A percentile compares a stretch with the other conserved stretches of the same genome.
Evolutionary conservation across 2,888 invertebrate genomes (phyloP).

Genomic region (Andricus quercusramuli): DNA sequence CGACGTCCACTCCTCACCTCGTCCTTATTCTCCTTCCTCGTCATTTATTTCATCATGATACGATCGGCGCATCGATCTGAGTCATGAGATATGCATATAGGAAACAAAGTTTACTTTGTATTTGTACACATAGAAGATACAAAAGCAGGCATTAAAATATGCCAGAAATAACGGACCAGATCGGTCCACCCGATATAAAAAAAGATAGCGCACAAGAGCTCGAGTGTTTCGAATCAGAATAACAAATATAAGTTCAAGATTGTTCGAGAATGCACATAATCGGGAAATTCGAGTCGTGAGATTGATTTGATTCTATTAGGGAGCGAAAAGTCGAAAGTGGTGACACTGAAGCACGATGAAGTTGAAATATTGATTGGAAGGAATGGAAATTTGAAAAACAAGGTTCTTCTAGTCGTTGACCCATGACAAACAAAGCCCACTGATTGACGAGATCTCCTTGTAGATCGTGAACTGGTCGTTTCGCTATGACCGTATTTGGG

Average conservation of each 20-base stretch:
- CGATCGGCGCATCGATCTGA: conserved; percentile 38
- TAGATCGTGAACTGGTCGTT: conserved; percentile 40
- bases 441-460: conserved; percentile 36
- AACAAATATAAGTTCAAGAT: conserved; percentile 28
- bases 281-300: conserved; percentile 18
- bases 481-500: conserved; percentile 38
- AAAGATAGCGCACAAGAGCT: conserved; percentile 20
- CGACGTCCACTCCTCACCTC: conserved; percentile 32
- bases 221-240: conserved; percentile 37
- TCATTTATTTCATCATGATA: conserved; percentile 38
- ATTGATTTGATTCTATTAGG: conserved; percentile 40
- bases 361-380: conserved; percentile 33
- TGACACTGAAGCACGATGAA: conserved; percentile 16
- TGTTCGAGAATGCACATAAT: conserved; percentile 24
- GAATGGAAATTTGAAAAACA: conserved; percentile 15
- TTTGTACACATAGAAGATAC: conserved; percentile 18
- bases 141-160: conserved; percentile 27
- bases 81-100: conserved; percentile 20
- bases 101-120: neutral
- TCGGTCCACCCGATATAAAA: conserved; percentile 12
- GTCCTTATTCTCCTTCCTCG: conserved; percentile 28
- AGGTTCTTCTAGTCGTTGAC: conserved; percentile 36
- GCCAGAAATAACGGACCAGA: conserved; percentile 30
- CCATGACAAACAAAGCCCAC: conserved; percentile 23
- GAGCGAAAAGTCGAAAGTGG: conserved; percentile 22